A percentile compares a stretch with the other conserved stretches of the same genome.
Conservation (phyloP, 2,888 invertebrate genomes). For the Eupithecia subfuscata region DNA sequence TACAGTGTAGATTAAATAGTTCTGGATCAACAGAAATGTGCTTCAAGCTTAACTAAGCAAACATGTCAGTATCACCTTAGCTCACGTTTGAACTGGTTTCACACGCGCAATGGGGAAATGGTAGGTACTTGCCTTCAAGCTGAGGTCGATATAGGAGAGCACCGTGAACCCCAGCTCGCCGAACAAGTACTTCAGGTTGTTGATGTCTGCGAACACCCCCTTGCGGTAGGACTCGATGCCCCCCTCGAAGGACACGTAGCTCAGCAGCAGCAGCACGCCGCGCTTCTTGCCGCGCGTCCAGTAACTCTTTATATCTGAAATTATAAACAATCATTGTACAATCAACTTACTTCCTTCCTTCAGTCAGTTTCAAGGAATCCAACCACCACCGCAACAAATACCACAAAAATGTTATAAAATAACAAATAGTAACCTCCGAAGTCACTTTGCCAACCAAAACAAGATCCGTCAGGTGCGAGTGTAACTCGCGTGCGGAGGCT, state of each 20-base stretch:
- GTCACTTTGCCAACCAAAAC: no score
- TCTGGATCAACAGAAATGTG: no score
- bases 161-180: slow-evolving; percentile 83
- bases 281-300: slow-evolving; percentile 81
- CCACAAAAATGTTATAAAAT: no score
- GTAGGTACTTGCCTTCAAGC: slow-evolving; percentile 63
- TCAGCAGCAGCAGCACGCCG: slow-evolving; percentile 85
- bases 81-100: neutral
- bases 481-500: no score
- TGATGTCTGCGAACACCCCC: slow-evolving; percentile 85
- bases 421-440: no score
- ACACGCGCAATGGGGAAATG: neutral
- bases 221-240: slow-evolving; percentile 68
- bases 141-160: slow-evolving; percentile 70
- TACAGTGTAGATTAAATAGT: no score
- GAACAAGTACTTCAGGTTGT: slow-evolving; percentile 84
- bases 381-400: no score
- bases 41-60: no score
- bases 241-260: slow-evolving; percentile 82
- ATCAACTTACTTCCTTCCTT: neutral
- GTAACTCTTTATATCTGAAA: slow-evolving; percentile 72
- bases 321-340: neutral
- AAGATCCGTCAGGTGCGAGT: no score
- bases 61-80: no score
- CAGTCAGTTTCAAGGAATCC: no score